Conservation (phyloP, 1,140 invertebrate species). For the Philaenus spumarius region DNA sequence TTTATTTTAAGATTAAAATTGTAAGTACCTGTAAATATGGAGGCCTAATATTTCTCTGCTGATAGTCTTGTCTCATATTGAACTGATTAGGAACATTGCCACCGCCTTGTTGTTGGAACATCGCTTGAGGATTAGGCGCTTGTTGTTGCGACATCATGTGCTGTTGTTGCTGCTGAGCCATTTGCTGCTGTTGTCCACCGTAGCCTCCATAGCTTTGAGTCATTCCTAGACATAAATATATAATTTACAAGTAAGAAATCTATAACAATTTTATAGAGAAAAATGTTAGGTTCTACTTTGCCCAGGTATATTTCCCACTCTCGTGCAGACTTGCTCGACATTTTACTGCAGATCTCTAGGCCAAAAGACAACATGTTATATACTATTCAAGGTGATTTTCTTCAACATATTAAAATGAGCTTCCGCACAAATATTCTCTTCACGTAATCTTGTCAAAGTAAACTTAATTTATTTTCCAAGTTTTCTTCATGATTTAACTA, state of each 20-base stretch:
- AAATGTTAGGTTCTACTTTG: conserved; percentile 25
- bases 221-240: not conserved
- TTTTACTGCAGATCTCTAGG: too few relatives aligned
- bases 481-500: too few relatives aligned
- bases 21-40: conserved; percentile 44
- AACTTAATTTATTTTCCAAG: too few relatives aligned
- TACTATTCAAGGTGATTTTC: too few relatives aligned
- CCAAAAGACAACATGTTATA: too few relatives aligned
- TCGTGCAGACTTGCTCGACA: too few relatives aligned
- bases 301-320: too few relatives aligned
- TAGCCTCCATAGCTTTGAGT: conserved; percentile 52
- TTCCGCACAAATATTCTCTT: too few relatives aligned
- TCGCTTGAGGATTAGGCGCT: conserved; percentile 39
- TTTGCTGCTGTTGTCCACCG: conserved; percentile 41
- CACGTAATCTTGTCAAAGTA: too few relatives aligned
- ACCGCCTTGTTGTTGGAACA: conserved; percentile 47
- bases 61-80: conserved; percentile 43
- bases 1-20: not conserved
- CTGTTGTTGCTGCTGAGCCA: conserved; percentile 40
- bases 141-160: conserved; percentile 41
- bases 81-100: conserved; percentile 42
- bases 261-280: not conserved
- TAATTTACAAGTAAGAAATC: not conserved
- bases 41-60: conserved; percentile 44
- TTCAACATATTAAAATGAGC: too few relatives aligned